phyloP scores from a whole-genome alignment of 2,888 invertebrate genomes.

The Dasypogon diadema region DNA sequence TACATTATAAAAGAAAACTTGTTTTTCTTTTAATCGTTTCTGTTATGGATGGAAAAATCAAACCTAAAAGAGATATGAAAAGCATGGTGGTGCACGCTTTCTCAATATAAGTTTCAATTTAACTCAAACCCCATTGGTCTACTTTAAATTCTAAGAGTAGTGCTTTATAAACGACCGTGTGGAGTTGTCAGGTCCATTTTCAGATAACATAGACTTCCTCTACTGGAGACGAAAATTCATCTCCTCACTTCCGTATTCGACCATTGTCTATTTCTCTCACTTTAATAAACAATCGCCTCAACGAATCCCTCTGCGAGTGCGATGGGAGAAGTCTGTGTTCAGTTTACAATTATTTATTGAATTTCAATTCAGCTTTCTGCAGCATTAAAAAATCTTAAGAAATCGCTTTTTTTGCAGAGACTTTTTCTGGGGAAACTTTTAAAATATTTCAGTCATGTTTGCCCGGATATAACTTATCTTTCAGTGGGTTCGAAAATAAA shows the following conservation, averaged over 20 bases:
- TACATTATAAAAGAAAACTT: too few species aligned
- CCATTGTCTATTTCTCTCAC: too few species aligned
- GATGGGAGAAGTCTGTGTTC: not conserved
- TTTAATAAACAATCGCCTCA: constrained; percentile 12
- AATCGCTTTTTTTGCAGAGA: not conserved
- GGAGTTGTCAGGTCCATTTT: constrained; percentile 22
- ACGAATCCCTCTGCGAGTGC: not conserved
- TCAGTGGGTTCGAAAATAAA: not conserved
- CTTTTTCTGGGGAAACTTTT: not conserved
- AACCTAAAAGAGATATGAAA: too few species aligned
- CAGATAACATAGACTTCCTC: constrained; percentile 4
- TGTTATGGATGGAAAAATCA: too few species aligned
- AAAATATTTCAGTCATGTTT: constrained; percentile 35
- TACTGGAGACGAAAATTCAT: too few species aligned
- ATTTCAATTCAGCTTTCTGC: constrained; percentile 12
- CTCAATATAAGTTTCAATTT: too few species aligned
- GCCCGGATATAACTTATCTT: not conserved
- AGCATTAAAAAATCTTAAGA: not conserved
- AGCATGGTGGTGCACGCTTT: too few species aligned
- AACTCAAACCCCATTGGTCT: too few species aligned
- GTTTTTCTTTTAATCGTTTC: too few species aligned
- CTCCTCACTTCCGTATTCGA: not conserved
- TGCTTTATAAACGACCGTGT: constrained; percentile 13
- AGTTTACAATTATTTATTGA: constrained; percentile 16
- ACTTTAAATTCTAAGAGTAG: not conserved